Base-by-base conservation (phyloP, 2,113 vertebrate genomes). In the Peromyscus californicus region DNA sequence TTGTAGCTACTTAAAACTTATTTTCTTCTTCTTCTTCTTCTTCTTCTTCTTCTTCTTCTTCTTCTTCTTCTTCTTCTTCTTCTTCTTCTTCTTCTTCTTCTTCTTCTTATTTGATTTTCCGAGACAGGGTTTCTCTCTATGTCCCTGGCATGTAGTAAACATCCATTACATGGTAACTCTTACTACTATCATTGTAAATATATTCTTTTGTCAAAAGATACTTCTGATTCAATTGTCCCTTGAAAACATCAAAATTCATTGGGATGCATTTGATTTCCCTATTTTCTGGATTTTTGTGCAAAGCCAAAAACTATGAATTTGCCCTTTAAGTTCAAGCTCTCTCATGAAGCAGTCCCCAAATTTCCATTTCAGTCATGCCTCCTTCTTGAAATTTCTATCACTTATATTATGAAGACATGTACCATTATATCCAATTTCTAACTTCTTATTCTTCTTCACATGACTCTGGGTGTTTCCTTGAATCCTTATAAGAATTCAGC, bases 181-280 rank as follows among this genome's bases (percentile, higher is more conserved):
- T 88, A 79, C 51, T 90, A 19, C 70, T 92, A 65, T 63, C 31
- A 57, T 89, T 36, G 36, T 69, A 91, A 89, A 74, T 89, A 19
- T 89, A 83, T 88, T 89, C 26, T 90, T 90, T 96, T 88, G 93
- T 85, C 94, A 95, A 93, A 93, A 91, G 63, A 82, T 31, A 89
- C 39, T 95, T 96, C 51, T 79, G 78, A 15, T 82, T 88, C 65
- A 92, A 2, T 33, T 95, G 75, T 96, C 16, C 33, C 29, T 91
- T 90, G 61, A 95, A 93, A 95, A 90, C 9, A 82, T 82, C 83
- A 96, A 96, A 97, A 24, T 95, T 89, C 74, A 67, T 95, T 88
- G 33, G 67, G 65, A 76, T 76, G 26, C 57, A 91, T 36, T 87
- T 36, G 33, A 36, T 69, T 95, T 89, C 88, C 82, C n/a, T 69